Percentiles rank a stretch among this genome's conserved stretches.
Conservation (phyloP, 1,140 invertebrate genomes). For the Drosophila baimaii region DNA sequence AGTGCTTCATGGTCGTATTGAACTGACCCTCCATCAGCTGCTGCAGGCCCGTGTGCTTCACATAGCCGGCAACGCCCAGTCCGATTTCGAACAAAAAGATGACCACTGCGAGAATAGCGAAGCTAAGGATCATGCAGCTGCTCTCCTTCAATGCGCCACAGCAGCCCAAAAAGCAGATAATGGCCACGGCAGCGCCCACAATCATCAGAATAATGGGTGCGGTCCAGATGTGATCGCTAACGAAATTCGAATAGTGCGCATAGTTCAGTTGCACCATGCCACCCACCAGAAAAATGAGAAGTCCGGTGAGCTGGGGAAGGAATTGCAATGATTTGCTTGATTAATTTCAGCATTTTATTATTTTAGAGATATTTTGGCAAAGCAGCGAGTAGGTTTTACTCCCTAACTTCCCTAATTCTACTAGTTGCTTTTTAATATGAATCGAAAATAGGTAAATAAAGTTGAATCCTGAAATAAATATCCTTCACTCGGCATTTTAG, state of each 20-base stretch:
- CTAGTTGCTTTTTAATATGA: no score
- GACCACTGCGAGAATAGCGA: constrained; percentile 91
- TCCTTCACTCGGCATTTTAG: no score
- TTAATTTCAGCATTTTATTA: not conserved
- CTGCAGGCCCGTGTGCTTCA: constrained; percentile 89
- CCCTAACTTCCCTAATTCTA: no score
- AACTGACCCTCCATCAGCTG: constrained; percentile 88
- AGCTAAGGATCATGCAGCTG: constrained; percentile 95
- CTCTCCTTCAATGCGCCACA: constrained; percentile 94
- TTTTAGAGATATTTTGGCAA: no score
- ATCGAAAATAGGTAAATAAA: no score
- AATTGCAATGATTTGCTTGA: constrained; percentile 12
- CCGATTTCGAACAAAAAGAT: constrained; percentile 94
- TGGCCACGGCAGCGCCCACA: constrained; percentile 92
- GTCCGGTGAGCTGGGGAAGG: constrained; percentile 88
- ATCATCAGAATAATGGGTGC: constrained; percentile 92
- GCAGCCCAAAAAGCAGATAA: constrained; percentile 95
- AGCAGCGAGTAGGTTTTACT: no score
- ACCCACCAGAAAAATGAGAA: constrained; percentile 90
- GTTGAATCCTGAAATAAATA: no score
- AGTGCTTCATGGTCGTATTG: constrained; percentile 89
- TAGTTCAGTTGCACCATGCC: constrained; percentile 88
- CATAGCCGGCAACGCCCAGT: constrained; percentile 93
- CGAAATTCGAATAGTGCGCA: constrained; percentile 88
- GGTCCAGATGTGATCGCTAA: constrained; percentile 88